Conservation (phyloP, 2,888 invertebrate genomes). For the Eretmocerus hayati region DNA sequence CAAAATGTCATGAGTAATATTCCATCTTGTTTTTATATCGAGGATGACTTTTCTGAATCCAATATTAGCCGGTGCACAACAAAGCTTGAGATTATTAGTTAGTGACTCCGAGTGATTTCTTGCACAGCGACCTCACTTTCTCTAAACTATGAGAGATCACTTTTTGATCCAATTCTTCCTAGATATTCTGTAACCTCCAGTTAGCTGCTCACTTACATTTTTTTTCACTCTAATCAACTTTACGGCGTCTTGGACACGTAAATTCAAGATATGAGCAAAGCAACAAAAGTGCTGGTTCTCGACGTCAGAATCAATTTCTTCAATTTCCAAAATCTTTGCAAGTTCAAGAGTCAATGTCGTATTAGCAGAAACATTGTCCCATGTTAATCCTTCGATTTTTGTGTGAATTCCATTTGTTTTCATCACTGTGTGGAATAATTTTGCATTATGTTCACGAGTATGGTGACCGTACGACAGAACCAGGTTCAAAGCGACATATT, state of each 20-base stretch:
- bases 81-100: too few species aligned
- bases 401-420: not conserved
- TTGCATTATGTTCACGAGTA: not conserved
- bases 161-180: too few species aligned
- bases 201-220: not conserved
- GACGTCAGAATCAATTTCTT: not conserved
- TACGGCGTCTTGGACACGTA: conserved; percentile 1
- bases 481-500: not conserved
- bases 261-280: conserved; percentile 5
- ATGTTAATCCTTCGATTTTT: conserved; percentile 2
- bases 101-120: not conserved
- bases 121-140: not conserved
- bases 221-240: not conserved
- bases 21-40: not conserved
- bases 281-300: conserved; percentile 1
- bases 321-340: not conserved
- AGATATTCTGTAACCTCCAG: too few species aligned
- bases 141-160: not conserved
- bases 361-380: conserved; percentile 2
- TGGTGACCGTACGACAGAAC: not conserved
- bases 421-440: not conserved
- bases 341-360: conserved; percentile 1
- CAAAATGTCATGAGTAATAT: not conserved
- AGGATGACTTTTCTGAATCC: not conserved
- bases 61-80: not conserved